phyloP scores from a whole-genome alignment of 1,140 invertebrate species.

The Lordiphosa stackelbergi region DNA sequence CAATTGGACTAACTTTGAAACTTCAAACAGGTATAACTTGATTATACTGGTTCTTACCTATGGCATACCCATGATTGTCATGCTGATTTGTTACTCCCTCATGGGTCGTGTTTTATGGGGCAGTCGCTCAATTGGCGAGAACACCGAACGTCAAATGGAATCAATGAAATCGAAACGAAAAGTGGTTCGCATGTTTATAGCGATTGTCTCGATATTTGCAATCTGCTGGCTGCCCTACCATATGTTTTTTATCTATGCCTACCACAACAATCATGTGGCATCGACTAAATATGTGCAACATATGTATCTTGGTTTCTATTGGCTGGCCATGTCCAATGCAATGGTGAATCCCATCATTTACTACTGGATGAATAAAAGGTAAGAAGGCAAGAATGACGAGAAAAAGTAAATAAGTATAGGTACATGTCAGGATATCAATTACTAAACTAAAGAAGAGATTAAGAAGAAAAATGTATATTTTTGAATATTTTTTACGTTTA shows the following conservation, averaged over 20 bases:
- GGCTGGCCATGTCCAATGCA: constrained; percentile 94
- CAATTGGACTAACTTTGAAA: background rate
- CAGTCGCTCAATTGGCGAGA: constrained; percentile 91
- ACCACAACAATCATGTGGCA: constrained; percentile 85
- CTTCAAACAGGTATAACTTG: constrained; percentile 88
- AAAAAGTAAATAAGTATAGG: background rate
- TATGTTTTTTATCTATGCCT: constrained; percentile 89
- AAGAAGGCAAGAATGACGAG: background rate
- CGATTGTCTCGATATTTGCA: constrained; percentile 86
- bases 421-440: too few relatives aligned
- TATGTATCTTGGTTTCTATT: constrained; percentile 90
- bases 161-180: constrained; percentile 92
- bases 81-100: constrained; percentile 90
- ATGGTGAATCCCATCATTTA: constrained; percentile 95
- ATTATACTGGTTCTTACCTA: constrained; percentile 92
- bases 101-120: constrained; percentile 87
- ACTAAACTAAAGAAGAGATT: too few relatives aligned
- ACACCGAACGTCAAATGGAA: constrained; percentile 89
- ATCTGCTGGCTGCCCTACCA: constrained; percentile 95
- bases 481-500: too few relatives aligned
- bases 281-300: constrained; percentile 87
- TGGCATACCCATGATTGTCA: constrained; percentile 91
- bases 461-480: too few relatives aligned
- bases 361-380: constrained; percentile 94
- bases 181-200: constrained; percentile 81